These are phyloP conservation scores for Lepidochrysops patricia DNA, from an alignment of 2,888 invertebrate species.

Conservation along the genomic window DNA sequence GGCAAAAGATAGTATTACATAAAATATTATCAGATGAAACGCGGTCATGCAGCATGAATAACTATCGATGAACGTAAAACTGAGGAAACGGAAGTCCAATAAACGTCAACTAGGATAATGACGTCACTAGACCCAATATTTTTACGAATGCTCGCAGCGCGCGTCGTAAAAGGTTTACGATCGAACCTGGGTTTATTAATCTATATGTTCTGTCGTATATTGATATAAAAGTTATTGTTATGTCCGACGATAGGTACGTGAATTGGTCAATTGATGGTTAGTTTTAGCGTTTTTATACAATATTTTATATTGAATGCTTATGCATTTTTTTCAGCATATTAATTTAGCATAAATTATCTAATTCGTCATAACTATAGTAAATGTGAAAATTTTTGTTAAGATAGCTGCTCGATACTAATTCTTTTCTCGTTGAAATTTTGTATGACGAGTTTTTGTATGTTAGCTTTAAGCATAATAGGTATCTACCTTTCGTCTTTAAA, in stretches of 20 bases:
- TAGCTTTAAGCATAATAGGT: too few relatives aligned
- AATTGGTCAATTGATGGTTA: slow-evolving; percentile 3
- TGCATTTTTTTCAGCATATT: background rate
- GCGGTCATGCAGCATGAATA: slow-evolving; percentile 25
- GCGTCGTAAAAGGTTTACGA: slow-evolving; percentile 66
- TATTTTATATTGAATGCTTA: background rate
- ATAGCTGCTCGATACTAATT: too few relatives aligned
- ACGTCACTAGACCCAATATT: slow-evolving; percentile 46
- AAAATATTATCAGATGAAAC: slow-evolving; percentile 14
- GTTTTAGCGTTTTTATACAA: background rate
- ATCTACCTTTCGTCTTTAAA: too few relatives aligned
- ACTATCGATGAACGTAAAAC: slow-evolving; percentile 39
- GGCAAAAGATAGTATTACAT: too few relatives aligned
- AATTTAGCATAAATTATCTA: too few relatives aligned
- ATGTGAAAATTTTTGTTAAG: too few relatives aligned
- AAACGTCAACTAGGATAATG: slow-evolving; percentile 34
- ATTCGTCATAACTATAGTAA: too few relatives aligned
- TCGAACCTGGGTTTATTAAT: slow-evolving; percentile 52
- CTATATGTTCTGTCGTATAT: slow-evolving; percentile 28
- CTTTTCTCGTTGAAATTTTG: too few relatives aligned
- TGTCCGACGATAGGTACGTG: background rate
- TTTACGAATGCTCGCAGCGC: slow-evolving; percentile 60
- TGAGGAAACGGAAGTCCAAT: slow-evolving; percentile 30
- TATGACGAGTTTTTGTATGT: too few relatives aligned
- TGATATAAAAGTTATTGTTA: slow-evolving; percentile 5